Evolutionary conservation across 2,113 vertebrate genomes (phyloP), one percentile per base, ranked within the genome.

Genomic region (Rhodinocichla rosea): DNA sequence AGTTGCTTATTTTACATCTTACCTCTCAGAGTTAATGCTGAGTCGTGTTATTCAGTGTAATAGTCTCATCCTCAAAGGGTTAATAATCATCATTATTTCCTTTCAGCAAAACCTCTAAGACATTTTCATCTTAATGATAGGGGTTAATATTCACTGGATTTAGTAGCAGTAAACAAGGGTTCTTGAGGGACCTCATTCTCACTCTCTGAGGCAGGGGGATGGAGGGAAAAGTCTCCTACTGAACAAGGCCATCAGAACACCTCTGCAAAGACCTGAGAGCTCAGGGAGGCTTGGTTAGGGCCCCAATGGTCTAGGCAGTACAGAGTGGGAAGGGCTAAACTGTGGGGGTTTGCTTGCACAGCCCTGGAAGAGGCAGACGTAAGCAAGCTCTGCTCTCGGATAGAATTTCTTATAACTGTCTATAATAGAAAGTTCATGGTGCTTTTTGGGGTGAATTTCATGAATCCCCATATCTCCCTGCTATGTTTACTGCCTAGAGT

Each of bases 381-480:
- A 50, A 60, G 60, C 13, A 45, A 47, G 8, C 15, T 77, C 15
- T 63, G 9, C 11, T 67, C 18, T 15, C 1, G 1, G 3, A 6
- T 47, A 23, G 37, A 28, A 47, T 80, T 83, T 62, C n/a, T 32
- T 62, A 80, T 23, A 67, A 24, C 4, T 52, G 11, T 7, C 42
- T 67, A 1, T 28, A 42, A n/a, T 2, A 39, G 42, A 60, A 68
- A 28, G 7, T 15, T 11, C 19, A 2, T 21, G 7, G 20, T 57
- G 53, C 2, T 10, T 71, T 81, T 63, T 17, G 32, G 24, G 8
- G 9, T 23, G 47, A 80, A 65, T 52, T 65, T 33, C 12, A 15
- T 39, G 6, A 65, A 62, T 56, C 3, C 3, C 1, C 3, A 37
- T 6, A 7, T 17, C 14, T 69, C 3, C 11, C 2, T 6, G 2